These are phyloP conservation scores for Squalus acanthias DNA, from an alignment of 2,797 vertebrate species.

Conservation along the genomic window DNA sequence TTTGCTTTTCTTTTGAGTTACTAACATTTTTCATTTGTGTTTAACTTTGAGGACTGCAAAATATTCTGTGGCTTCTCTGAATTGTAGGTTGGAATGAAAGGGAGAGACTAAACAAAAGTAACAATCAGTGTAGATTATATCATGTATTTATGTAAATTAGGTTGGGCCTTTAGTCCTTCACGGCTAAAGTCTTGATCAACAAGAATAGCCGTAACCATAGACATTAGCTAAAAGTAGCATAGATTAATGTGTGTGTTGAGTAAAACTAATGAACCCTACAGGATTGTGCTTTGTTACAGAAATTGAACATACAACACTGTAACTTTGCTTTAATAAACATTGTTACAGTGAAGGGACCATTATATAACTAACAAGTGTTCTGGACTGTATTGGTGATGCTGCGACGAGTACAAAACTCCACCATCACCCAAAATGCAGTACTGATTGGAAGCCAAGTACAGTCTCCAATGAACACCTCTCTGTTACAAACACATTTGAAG, in stretches of 20 bases:
- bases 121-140: not conserved
- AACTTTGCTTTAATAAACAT: conserved; percentile 2
- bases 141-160: conserved; percentile 7
- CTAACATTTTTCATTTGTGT: not conserved
- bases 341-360: not conserved
- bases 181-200: not conserved
- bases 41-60: not conserved
- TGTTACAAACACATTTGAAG: not conserved
- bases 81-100: not conserved
- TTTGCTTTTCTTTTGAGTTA: not conserved
- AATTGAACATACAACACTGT: not conserved
- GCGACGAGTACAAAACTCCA: not conserved
- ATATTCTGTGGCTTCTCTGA: not conserved
- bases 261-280: not conserved
- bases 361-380: not conserved
- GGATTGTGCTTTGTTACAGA: not conserved
- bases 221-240: not conserved
- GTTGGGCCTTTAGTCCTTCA: not conserved
- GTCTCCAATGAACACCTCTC: not conserved
- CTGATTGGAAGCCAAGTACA: not conserved
- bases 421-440: not conserved
- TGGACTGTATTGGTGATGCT: not conserved
- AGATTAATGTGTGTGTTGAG: not conserved
- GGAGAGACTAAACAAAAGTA: not conserved
- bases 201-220: not conserved